Evolutionary conservation across 2,113 vertebrate species (phyloP), one percentile per base, ranked within the genome.

Genomic region (Loxodonta africana): DNA sequence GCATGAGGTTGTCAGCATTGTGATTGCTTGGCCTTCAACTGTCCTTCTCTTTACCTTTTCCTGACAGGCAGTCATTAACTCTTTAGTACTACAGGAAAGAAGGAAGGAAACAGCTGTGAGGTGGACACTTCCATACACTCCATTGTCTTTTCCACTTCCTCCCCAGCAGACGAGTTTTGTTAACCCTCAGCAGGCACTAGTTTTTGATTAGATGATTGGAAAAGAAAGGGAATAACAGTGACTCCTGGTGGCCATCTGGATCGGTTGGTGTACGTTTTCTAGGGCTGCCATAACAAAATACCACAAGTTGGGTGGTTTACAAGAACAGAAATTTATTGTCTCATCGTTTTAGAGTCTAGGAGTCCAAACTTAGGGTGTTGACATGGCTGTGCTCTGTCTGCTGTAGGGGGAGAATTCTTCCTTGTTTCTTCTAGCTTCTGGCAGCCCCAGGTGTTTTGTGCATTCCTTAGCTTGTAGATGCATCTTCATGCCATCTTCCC

Each of bases 181-280:
- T 71, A 90, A 48, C 51, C 82, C 88, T 95, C 67, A n/a, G 37
- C 51, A 88, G 78, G 33, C n/a, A 41, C 77, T 87, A 30, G 41
- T 84, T 77, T 93, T 63, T 81, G 93, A 88, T 88, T 63, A 71
- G 71, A 76, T 63, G 71, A 69, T 48, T 69, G 53, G 71, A 41
- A 69, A 83, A 83, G 71, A n/a, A 92, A 95, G 76, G 28, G 23
- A 67, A 37, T 46, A 51, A 6, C 25, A 69, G 73, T 60, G 77
- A 74, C 33, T 69, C 37, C 33, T 74, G 69, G 63, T 48, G 23
- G 18, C 71, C 62, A 60, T n/a, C 89, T 95, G 90, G 69, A 6
- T 60, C 37, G 25, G 44, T 18, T 73, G 69, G 33, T 73, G 33
- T 73, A 37, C n/a, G 33, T 73, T 73, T 73, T 33, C 69, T 18